Evolutionary conservation across 2,113 vertebrate genomes (phyloP).

Genomic region (Heptranchias perlo): DNA sequence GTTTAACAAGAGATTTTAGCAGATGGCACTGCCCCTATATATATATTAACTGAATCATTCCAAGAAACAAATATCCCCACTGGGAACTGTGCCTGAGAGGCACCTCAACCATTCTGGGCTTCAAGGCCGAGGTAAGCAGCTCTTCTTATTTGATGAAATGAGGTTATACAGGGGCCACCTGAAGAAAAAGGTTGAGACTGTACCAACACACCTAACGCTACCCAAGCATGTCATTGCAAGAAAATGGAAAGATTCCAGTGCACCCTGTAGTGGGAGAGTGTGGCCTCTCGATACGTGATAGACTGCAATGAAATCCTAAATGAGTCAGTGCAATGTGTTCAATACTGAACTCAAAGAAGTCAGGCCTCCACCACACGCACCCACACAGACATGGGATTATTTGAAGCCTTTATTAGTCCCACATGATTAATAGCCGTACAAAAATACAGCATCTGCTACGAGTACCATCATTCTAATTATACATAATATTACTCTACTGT

Average conservation of each 20-base stretch:
- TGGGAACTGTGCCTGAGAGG: not conserved
- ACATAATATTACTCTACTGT: not conserved
- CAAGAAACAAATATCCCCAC: not conserved
- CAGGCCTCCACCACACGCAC: not conserved
- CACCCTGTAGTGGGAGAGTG: not conserved
- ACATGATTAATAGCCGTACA: not conserved
- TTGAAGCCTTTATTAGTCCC: slow-evolving; percentile 23
- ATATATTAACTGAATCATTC: not conserved
- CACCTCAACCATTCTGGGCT: not conserved
- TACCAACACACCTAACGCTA: not conserved
- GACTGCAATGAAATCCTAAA: not conserved
- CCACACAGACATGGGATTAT: not conserved
- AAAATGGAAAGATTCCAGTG: not conserved
- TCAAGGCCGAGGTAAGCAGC: not conserved
- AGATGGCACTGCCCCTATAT: not conserved
- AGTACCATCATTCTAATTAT: not conserved
- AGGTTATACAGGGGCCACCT: not conserved
- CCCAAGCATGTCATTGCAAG: not conserved
- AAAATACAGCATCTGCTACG: not conserved
- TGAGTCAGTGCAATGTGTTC: not conserved
- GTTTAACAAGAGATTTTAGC: not conserved
- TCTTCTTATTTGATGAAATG: not conserved
- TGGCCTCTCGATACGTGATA: not conserved
- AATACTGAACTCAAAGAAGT: not conserved
- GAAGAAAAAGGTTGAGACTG: not conserved